A percentile compares a stretch with the other conserved stretches of the same genome.
Evolutionary conservation across 2,888 invertebrate species (phyloP).

Genomic region (Yponomeuta malinellus): DNA sequence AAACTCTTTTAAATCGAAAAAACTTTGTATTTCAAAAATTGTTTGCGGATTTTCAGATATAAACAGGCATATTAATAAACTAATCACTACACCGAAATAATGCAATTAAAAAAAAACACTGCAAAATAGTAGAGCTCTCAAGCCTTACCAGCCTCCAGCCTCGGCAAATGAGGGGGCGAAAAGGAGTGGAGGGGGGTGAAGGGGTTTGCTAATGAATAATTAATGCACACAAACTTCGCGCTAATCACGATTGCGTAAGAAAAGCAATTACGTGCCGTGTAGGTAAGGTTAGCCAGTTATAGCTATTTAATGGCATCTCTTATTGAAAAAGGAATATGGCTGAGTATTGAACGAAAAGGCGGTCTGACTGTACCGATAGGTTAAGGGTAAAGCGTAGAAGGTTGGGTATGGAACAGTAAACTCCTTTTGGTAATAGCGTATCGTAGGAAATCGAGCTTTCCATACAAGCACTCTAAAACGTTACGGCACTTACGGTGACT

Average conservation of each 20-base stretch:
- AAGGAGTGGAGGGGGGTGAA: constrained; percentile 30
- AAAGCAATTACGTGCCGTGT: constrained; percentile 49
- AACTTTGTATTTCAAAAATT: no score
- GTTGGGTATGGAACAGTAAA: no score
- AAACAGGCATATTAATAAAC: not conserved
- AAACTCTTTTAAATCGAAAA: no score
- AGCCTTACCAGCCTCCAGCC: constrained; percentile 62
- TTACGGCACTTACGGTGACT: no score
- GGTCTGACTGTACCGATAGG: no score
- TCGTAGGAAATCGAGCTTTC: no score
- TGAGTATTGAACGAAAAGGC: no score
- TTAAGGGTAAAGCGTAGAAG: no score
- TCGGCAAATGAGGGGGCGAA: constrained; percentile 49
- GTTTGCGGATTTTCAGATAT: not conserved
- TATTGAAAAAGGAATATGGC: not conserved
- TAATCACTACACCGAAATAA: not conserved
- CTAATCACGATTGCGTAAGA: constrained; percentile 70
- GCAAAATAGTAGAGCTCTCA: constrained; percentile 32
- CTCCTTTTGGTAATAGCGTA: no score
- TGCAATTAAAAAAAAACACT: constrained; percentile 18
- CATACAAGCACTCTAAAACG: no score
- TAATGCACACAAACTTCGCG: constrained; percentile 61
- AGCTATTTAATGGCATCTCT: not conserved
- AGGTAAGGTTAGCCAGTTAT: not conserved
- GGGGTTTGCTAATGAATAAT: constrained; percentile 64